A percentile compares a stretch with the other conserved stretches of the same genome.
Evolutionary conservation across 2,888 invertebrate genomes (phyloP).

Genomic region (Microdon myrmicae): DNA sequence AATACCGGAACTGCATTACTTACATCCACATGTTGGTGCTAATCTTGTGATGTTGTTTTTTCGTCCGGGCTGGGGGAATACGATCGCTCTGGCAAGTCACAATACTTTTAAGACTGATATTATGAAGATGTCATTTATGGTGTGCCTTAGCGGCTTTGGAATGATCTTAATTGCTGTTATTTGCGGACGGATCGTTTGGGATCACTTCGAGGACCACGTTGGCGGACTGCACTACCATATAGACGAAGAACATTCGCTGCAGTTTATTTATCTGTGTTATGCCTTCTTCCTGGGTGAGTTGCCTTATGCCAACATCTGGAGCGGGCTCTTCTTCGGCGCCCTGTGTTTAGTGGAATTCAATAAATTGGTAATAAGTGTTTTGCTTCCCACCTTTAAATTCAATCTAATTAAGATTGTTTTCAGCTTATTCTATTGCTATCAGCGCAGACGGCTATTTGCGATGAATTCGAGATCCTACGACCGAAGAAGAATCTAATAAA

Average conservation of each 20-base stretch:
- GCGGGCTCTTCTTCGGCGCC: slow-evolving; percentile 80
- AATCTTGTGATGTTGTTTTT: slow-evolving; percentile 73
- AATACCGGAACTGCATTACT: slow-evolving; percentile 35
- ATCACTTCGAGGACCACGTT: slow-evolving; percentile 64
- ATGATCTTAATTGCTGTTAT: slow-evolving; percentile 58
- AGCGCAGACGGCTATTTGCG: slow-evolving; percentile 62
- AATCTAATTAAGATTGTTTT: background rate
- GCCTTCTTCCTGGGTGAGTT: slow-evolving; percentile 60
- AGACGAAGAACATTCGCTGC: slow-evolving; percentile 60
- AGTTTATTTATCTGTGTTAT: slow-evolving; percentile 60
- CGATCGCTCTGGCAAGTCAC: slow-evolving; percentile 85
- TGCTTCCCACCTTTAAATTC: background rate
- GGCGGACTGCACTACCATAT: slow-evolving; percentile 58
- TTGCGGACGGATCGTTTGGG: slow-evolving; percentile 60
- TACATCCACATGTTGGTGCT: slow-evolving; percentile 32
- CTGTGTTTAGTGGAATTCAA: slow-evolving; percentile 77
- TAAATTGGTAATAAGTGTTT: slow-evolving; percentile 75
- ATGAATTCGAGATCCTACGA: slow-evolving; percentile 61
- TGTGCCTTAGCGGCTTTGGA: slow-evolving; percentile 58
- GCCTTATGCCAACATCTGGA: slow-evolving; percentile 70
- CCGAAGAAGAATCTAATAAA: slow-evolving; percentile 55
- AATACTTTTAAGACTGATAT: slow-evolving; percentile 80
- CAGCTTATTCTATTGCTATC: slow-evolving; percentile 62
- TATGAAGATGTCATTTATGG: slow-evolving; percentile 64
- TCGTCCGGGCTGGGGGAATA: slow-evolving; percentile 86